These are phyloP conservation scores for Coccyzus lansbergi DNA, from an alignment of 2,797 vertebrate genomes.

Conservation along the genomic window DNA sequence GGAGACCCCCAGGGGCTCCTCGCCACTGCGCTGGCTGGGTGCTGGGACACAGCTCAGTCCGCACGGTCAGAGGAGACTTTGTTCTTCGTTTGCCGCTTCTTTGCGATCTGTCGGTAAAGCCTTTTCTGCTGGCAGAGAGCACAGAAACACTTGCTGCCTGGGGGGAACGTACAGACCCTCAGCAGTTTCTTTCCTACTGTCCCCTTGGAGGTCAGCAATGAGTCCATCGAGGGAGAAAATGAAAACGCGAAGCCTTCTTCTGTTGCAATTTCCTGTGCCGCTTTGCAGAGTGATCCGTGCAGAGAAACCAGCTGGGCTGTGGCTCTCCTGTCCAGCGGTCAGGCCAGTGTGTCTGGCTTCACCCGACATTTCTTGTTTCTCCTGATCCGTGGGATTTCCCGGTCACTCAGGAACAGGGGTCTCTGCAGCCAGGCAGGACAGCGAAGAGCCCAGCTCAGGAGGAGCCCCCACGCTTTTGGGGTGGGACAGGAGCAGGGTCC, in stretches of 20 bases:
- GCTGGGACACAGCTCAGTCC: neutral
- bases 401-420: accelerated
- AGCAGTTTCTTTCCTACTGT: neutral
- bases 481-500: neutral
- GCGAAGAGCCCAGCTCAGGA: neutral
- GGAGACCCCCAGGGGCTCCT: neutral
- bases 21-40: accelerated
- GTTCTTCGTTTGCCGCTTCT: neutral
- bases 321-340: neutral
- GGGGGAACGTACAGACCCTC: neutral
- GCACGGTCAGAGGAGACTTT: neutral
- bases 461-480: neutral
- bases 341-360: neutral
- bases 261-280: constrained; percentile 59
- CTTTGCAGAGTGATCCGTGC: accelerated
- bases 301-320: neutral
- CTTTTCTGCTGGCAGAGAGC: accelerated
- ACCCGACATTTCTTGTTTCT: accelerated
- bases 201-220: neutral
- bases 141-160: neutral
- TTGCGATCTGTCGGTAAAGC: neutral
- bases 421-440: neutral
- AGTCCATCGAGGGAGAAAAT: neutral
- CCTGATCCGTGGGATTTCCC: neutral
- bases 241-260: neutral